Percentiles rank a stretch among this genome's conserved stretches.
Conservation (phyloP, 2,113 vertebrate species). For the Pomatorhinus ruficollis region DNA sequence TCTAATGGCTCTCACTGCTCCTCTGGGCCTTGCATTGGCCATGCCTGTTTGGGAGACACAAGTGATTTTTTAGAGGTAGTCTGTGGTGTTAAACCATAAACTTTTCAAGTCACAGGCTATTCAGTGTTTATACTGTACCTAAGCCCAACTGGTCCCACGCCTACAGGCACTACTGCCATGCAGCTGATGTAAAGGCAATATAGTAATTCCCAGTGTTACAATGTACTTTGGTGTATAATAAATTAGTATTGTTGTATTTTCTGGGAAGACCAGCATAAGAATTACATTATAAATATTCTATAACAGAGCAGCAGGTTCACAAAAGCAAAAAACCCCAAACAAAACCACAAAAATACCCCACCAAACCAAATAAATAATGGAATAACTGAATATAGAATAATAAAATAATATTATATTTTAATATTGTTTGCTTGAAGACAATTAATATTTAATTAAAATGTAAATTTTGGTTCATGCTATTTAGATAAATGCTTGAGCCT, state of each 20-base stretch:
- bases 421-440: constrained; percentile 23
- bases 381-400: neutral
- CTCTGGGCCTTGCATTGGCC: neutral
- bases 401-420: constrained; percentile 36
- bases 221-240: neutral
- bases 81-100: neutral
- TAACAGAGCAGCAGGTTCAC: neutral
- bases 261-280: neutral
- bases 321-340: neutral
- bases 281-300: neutral
- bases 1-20: neutral
- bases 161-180: neutral
- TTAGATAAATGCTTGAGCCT: constrained; percentile 40
- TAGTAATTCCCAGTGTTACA: neutral
- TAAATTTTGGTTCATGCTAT: constrained; percentile 45
- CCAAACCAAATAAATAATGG: neutral
- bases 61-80: neutral
- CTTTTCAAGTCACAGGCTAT: neutral
- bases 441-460: constrained; percentile 66
- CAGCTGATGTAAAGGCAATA: neutral
- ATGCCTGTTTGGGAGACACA: neutral
- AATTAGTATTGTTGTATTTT: neutral
- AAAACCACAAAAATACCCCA: neutral
- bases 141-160: neutral
- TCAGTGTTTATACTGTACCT: neutral